Evolutionary conservation across 1,140 invertebrate genomes (phyloP).

Genomic region (Alviniconcha marisindica): DNA sequence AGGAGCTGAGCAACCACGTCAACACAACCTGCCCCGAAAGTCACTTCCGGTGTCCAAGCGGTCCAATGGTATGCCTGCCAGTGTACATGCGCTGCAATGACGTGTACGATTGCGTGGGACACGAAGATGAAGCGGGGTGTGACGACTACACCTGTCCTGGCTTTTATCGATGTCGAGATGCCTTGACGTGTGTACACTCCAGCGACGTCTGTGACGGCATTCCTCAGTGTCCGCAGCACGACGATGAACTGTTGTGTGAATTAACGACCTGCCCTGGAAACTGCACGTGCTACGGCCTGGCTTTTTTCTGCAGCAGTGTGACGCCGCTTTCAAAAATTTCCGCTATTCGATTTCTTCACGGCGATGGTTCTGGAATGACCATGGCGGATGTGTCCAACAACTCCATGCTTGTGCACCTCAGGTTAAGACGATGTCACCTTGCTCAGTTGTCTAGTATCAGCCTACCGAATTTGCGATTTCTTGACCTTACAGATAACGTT

Average conservation of each 20-base stretch:
- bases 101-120: not conserved
- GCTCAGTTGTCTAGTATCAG: not conserved
- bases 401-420: not conserved
- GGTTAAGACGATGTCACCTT: not conserved
- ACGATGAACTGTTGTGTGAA: not conserved
- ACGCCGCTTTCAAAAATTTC: not conserved
- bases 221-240: not conserved
- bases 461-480: not conserved
- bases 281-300: constrained; percentile 6
- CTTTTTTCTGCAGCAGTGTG: not conserved
- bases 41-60: not conserved
- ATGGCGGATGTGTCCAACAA: not conserved
- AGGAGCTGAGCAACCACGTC: too few relatives aligned
- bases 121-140: not conserved
- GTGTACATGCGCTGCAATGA: not conserved
- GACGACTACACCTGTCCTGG: constrained; percentile 10
- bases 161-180: not conserved
- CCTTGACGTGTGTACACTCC: not conserved
- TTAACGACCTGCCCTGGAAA: not conserved
- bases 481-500: constrained; percentile 38
- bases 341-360: not conserved
- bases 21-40: not conserved
- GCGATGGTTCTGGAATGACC: not conserved
- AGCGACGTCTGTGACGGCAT: not conserved
- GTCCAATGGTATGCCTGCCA: not conserved